Conservation (phyloP, 2,113 vertebrate species). For the Channa argus region DNA sequence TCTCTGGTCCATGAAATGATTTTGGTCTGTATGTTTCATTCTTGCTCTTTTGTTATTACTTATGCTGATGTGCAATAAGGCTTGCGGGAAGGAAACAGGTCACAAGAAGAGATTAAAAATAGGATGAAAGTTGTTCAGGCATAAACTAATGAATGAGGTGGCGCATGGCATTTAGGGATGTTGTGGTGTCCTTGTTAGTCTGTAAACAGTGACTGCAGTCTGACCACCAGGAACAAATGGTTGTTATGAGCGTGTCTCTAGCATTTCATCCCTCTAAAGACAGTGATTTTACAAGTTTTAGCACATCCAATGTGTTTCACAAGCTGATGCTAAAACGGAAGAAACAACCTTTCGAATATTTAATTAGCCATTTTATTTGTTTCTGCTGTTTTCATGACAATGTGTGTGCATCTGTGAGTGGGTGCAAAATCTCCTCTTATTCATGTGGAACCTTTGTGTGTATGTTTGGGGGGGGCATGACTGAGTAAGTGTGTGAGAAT, state of each 20-base stretch:
- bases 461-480: background rate
- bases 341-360: background rate
- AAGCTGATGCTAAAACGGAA: too few relatives aligned
- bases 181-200: slow-evolving; percentile 5
- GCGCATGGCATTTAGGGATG: slow-evolving; percentile 17
- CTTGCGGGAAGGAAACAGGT: background rate
- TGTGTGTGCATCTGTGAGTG: background rate
- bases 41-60: slow-evolving; percentile 19
- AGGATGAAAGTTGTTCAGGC: slow-evolving; percentile 14
- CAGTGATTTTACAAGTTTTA: background rate
- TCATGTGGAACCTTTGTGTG: too few relatives aligned
- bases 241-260: background rate
- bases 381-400: background rate
- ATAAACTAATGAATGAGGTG: slow-evolving; percentile 25
- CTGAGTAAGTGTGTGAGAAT: slow-evolving; percentile 25
- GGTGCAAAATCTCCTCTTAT: background rate
- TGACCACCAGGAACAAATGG: background rate
- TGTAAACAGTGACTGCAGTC: background rate
- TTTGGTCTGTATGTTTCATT: slow-evolving; percentile 5
- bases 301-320: background rate
- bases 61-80: slow-evolving; percentile 20
- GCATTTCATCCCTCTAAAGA: background rate
- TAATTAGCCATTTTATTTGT: background rate
- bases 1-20: background rate
- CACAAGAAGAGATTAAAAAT: background rate